Conservation (phyloP, 1,140 invertebrate species). For the Homarus americanus region DNA sequence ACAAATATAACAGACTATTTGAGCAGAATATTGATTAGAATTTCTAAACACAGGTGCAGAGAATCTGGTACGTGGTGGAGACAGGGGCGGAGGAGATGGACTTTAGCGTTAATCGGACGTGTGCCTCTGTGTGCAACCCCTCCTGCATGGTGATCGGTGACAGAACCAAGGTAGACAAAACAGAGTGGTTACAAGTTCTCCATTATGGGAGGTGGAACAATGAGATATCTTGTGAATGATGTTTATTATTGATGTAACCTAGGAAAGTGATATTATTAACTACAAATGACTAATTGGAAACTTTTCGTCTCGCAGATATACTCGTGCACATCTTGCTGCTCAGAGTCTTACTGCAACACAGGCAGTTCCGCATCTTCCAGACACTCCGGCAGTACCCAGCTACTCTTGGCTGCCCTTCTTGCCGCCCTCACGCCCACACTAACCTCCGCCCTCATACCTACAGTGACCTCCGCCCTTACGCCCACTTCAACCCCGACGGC, state of each 20-base stretch:
- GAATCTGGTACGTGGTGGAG: constrained; percentile 49
- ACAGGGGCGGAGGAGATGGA: constrained; percentile 2
- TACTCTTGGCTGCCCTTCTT: constrained; percentile 1
- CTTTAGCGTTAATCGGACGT: constrained; percentile 43
- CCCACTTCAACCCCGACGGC: background rate
- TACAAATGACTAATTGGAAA: background rate
- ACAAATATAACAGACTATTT: background rate
- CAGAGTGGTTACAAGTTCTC: background rate
- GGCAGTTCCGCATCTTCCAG: constrained; percentile 25
- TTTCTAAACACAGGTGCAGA: constrained; percentile 19
- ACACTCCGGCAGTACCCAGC: background rate
- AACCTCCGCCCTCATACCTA: background rate
- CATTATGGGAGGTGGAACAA: too few species aligned
- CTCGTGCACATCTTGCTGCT: constrained; percentile 34
- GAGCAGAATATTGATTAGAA: background rate
- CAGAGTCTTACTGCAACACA: constrained; percentile 20
- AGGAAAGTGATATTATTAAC: too few species aligned
- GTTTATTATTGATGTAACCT: background rate
- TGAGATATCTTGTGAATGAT: background rate
- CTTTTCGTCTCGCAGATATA: constrained; percentile 5
- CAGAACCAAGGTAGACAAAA: constrained; percentile 29
- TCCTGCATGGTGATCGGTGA: constrained; percentile 46
- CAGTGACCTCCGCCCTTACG: background rate
- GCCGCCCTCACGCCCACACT: background rate
- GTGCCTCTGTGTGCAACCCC: constrained; percentile 4